Conservation (phyloP, 2,888 invertebrate genomes). For the Hirtodrosophila cameraria region DNA sequence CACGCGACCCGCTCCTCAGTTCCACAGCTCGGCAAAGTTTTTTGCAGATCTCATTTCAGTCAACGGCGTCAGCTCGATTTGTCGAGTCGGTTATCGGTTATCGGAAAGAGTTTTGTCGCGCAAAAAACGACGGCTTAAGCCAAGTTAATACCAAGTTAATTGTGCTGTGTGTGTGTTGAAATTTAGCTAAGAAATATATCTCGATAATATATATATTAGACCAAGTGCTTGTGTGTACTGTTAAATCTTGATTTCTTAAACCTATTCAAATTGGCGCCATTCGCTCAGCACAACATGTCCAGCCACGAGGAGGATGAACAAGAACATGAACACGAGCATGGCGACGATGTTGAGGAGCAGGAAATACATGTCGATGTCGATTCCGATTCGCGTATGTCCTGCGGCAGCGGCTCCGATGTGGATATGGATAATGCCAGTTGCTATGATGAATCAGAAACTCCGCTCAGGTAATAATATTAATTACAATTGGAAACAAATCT, state of each 20-base stretch:
- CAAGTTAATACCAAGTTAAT: constrained; percentile 42
- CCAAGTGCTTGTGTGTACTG: constrained; percentile 17
- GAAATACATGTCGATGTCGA: constrained; percentile 84
- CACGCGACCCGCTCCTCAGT: constrained; percentile 70
- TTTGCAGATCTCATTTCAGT: constrained; percentile 66
- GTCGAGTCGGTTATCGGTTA: constrained; percentile 64
- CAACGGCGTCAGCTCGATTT: constrained; percentile 80
- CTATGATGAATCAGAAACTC: constrained; percentile 84
- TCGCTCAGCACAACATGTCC: constrained; percentile 81
- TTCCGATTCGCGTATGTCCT: constrained; percentile 84
- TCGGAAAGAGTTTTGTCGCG: constrained; percentile 54
- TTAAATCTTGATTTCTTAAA: not conserved
- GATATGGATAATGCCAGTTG: constrained; percentile 84
- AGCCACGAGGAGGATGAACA: constrained; percentile 82
- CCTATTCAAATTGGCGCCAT: constrained; percentile 76
- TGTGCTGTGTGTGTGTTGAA: constrained; percentile 34
- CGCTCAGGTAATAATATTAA: constrained; percentile 78
- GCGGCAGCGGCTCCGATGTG: constrained; percentile 83
- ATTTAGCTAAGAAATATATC: constrained; percentile 16
- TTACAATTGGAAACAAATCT: not conserved
- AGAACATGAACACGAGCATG: constrained; percentile 70
- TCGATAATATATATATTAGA: constrained; percentile 2
- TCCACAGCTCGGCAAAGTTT: constrained; percentile 66
- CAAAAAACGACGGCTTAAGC: constrained; percentile 36
- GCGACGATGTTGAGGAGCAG: constrained; percentile 83